Evolutionary conservation across 2,113 vertebrate genomes (phyloP).

Genomic region (Urocolius indicus): DNA sequence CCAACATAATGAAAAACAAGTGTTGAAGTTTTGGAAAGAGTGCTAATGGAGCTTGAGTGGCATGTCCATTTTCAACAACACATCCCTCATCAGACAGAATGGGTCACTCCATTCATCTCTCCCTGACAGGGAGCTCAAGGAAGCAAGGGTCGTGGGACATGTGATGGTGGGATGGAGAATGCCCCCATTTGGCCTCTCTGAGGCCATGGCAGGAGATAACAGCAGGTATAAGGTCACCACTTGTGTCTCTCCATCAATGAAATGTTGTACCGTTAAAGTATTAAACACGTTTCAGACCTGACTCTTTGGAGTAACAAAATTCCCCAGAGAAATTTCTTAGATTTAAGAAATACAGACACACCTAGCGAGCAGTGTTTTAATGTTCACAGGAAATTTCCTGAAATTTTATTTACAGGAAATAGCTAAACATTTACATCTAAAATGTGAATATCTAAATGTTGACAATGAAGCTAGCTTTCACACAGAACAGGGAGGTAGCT

Average conservation of each 20-base stretch:
- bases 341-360: not conserved
- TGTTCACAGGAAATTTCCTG: not conserved
- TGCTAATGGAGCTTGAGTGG: not conserved
- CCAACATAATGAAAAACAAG: accelerated
- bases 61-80: not conserved
- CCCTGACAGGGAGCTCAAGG: not conserved
- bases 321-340: not conserved
- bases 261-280: not conserved
- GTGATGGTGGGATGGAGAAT: not conserved
- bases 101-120: not conserved
- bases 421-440: not conserved
- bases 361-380: not conserved
- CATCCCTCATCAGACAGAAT: accelerated
- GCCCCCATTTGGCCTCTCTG: not conserved
- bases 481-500: not conserved
- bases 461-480: not conserved
- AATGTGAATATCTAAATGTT: not conserved
- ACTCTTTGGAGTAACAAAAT: not conserved
- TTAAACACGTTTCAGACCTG: not conserved
- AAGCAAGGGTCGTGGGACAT: not conserved
- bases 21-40: accelerated
- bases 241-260: not conserved
- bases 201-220: not conserved
- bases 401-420: not conserved
- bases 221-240: not conserved